These are phyloP conservation scores for Sipha flava DNA, from an alignment of 1,140 invertebrate genomes.

Conservation along the genomic window DNA sequence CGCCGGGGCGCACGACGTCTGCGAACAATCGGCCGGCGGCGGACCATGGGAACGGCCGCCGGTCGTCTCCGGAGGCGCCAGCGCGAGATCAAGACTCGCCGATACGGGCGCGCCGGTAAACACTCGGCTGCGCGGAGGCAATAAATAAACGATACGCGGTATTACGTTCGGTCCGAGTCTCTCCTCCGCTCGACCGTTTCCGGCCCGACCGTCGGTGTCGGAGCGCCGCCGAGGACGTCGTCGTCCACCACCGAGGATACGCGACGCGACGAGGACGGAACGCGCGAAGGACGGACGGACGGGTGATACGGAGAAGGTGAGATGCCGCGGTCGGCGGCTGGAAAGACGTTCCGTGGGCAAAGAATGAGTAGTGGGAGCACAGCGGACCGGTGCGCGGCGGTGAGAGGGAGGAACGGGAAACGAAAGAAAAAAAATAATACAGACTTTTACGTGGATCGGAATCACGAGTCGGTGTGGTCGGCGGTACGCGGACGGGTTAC, in stretches of 20 bases:
- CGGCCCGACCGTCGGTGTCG: not conserved
- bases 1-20: too few relatives aligned
- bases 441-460: slow-evolving; percentile 1
- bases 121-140: too few relatives aligned
- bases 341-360: too few relatives aligned
- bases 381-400: not conserved
- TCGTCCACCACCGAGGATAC: not conserved
- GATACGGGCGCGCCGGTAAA: too few relatives aligned
- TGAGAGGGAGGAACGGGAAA: not conserved
- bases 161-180: not conserved
- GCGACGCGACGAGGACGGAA: not conserved
- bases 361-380: too few relatives aligned
- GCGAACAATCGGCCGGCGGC: not conserved
- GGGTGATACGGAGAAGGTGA: not conserved
- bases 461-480: not conserved
- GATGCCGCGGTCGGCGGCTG: too few relatives aligned
- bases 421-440: not conserved
- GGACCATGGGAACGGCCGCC: not conserved
- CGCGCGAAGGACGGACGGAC: not conserved
- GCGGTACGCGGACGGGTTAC: not conserved
- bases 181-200: not conserved
- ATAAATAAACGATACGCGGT: not conserved
- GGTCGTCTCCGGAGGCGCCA: not conserved
- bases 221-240: not conserved
- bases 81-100: too few relatives aligned